phyloP scores from a whole-genome alignment of 2,113 vertebrate species.

The Orientallactaga bullata region DNA sequence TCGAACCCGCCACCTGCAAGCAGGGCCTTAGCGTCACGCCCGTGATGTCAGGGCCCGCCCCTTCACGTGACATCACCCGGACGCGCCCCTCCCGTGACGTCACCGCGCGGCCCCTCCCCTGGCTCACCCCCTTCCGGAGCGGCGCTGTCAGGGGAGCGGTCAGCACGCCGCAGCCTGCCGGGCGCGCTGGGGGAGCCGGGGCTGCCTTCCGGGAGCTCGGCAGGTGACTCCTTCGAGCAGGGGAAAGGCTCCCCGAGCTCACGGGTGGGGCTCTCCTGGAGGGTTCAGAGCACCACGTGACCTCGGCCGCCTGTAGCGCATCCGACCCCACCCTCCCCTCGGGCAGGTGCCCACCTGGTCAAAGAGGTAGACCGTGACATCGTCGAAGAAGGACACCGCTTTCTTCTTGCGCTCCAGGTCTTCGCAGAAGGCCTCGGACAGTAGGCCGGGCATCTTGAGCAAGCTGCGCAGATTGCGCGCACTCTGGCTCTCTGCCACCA shows the following conservation, averaged over 20 bases:
- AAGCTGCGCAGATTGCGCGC: constrained; percentile 93
- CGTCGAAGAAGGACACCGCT: constrained; percentile 97
- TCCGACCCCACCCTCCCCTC: fast-evolving
- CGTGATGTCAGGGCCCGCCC: neutral
- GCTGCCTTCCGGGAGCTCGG: constrained; percentile 75
- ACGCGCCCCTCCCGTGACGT: no score
- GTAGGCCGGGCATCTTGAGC: constrained; percentile 94
- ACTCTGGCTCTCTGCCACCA: constrained; percentile 94
- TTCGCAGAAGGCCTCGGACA: constrained; percentile 91
- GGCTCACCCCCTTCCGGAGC: constrained; percentile 88
- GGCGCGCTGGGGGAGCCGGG: constrained; percentile 68
- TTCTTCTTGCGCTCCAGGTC: constrained; percentile 97
- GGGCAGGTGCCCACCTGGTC: constrained; percentile 91
- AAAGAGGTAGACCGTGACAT: constrained; percentile 98
- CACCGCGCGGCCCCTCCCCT: neutral
- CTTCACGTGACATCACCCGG: neutral
- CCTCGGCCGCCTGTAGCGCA: fast-evolving
- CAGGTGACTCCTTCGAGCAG: constrained; percentile 78
- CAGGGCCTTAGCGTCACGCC: fast-evolving
- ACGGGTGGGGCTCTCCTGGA: constrained; percentile 96
- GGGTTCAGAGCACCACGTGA: neutral
- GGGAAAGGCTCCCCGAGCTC: constrained; percentile 93
- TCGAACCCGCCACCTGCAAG: constrained; percentile 84
- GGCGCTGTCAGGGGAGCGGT: constrained; percentile 81
- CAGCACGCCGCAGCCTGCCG: constrained; percentile 59